Percentiles rank a stretch among this genome's conserved stretches.
phyloP scores from a whole-genome alignment of 2,888 invertebrate species.

The Dinocampus coccinellae region DNA sequence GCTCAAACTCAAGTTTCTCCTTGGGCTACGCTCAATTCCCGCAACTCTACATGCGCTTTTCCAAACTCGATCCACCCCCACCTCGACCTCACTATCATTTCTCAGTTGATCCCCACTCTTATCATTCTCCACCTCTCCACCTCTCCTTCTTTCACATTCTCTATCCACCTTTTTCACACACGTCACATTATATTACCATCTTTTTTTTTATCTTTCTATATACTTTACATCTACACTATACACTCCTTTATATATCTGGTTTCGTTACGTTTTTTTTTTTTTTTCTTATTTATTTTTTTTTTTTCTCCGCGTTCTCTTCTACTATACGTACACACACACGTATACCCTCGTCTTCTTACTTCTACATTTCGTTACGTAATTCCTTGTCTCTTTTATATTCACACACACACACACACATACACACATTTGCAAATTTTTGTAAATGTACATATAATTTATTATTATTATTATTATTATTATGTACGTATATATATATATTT shows the following conservation, averaged over 20 bases:
- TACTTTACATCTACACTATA: conserved; percentile 1
- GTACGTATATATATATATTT: too few relatives aligned
- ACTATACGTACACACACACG: not conserved
- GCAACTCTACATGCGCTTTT: conserved; percentile 35
- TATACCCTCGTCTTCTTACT: not conserved
- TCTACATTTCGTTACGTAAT: not conserved
- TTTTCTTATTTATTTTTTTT: not conserved
- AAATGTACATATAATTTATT: not conserved
- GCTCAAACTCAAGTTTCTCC: conserved; percentile 40
- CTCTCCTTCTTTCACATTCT: not conserved
- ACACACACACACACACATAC: not conserved
- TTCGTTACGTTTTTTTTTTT: not conserved
- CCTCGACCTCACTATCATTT: not conserved
- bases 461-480: too few relatives aligned
- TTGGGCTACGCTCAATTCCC: conserved; percentile 35
- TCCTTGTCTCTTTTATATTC: not conserved
- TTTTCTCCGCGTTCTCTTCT: not conserved
- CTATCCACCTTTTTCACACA: conserved; percentile 25
- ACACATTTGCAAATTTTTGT: too few relatives aligned
- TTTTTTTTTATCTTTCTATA: conserved; percentile 25
- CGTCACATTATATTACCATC: conserved; percentile 27
- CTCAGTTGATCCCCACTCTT: conserved; percentile 7
- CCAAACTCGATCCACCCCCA: conserved; percentile 36
- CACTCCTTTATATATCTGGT: not conserved
- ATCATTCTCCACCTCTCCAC: conserved; percentile 7